A percentile compares a stretch with the other conserved stretches of the same genome.
Evolutionary conservation across 1,140 invertebrate species (phyloP).

Genomic region (Psilanteris sp.): DNA sequence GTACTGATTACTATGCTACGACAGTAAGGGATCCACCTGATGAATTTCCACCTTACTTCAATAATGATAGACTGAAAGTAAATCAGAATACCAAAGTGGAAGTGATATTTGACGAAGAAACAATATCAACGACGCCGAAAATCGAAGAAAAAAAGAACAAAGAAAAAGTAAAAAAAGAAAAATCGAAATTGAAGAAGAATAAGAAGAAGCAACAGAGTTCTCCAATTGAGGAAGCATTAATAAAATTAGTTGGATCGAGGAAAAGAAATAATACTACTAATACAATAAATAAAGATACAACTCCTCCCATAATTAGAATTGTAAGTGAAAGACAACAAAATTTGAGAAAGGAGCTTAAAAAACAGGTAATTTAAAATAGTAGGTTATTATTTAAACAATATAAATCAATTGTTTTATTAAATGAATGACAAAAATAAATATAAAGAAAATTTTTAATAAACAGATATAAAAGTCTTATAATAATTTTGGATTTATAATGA

Average conservation of each 20-base stretch:
- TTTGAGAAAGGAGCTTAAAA: conserved; percentile 21
- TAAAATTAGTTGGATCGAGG: conserved; percentile 4
- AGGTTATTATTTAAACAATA: no score
- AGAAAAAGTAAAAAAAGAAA: conserved; percentile 12
- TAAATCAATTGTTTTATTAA: no score
- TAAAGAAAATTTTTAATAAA: neutral
- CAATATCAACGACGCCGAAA: conserved; percentile 7
- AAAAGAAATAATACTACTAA: conserved; percentile 13
- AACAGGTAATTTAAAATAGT: conserved; percentile 18
- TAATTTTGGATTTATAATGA: no score
- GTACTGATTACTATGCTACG: conserved; percentile 28
- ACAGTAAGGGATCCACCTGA: conserved; percentile 62
- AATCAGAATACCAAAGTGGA: conserved; percentile 28
- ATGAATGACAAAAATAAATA: neutral
- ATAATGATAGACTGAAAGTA: conserved; percentile 18
- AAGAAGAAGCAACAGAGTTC: conserved; percentile 35
- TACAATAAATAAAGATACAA: neutral
- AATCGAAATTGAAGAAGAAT: conserved; percentile 20
- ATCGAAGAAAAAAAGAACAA: conserved; percentile 34
- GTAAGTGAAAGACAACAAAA: conserved; percentile 49
- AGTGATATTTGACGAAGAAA: conserved; percentile 42
- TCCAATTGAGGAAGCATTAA: conserved; percentile 6
- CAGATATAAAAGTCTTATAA: no score
- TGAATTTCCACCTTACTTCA: conserved; percentile 70
- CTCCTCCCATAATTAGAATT: conserved; percentile 51